Base-by-base conservation (phyloP, 1,140 invertebrate species). In the Drosophila paulistorum region DNA sequence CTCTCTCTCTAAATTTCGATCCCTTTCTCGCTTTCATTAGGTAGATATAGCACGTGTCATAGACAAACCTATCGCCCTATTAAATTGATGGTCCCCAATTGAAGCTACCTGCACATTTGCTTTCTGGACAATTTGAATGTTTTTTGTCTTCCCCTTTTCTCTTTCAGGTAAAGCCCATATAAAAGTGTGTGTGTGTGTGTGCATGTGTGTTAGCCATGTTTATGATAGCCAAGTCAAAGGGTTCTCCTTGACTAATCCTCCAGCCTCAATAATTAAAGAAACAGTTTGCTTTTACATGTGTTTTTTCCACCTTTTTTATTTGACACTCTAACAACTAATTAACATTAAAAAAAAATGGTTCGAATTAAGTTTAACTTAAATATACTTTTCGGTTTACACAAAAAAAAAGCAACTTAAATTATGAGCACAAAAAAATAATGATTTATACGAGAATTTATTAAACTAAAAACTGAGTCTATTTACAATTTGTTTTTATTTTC, bases 291-390 rank as follows among this genome's bases (percentile, higher is more conserved):
- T 23, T 7, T 57, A 58, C 26, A 45, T 30, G 3, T 54, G 67
- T 54, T 6, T 59, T 17, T 45, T 55, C 77, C 68, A 72, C 51
- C 69, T 72, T 57, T 81, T 80, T 68, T 65, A 13, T 42, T 67
- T 57, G 61, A 66, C 70, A 10, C 23, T 51, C n/a, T 51, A 51
- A 70, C 48, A 75, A 81, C 65, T 81, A 77, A 77, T 80, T 71
- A 81, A 71, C 71, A 74, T 77, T 71, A 58, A 59, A 54, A 59
- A 59, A 35, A 63, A 33, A 37, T 14, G 3, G 23, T 51, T 20
- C 42, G 30, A 51, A 82, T 76, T 87, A 79, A 17, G 69, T 87
- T n/a, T 62, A 58, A 57, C 70, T 61, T 65, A 59, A 54, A 59
- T 68, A 71, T 79, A 68, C 54, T 14, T 7, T 37, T 66, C 17